Conservation (phyloP, 2,797 vertebrate species). For the Capromys pilorides region DNA sequence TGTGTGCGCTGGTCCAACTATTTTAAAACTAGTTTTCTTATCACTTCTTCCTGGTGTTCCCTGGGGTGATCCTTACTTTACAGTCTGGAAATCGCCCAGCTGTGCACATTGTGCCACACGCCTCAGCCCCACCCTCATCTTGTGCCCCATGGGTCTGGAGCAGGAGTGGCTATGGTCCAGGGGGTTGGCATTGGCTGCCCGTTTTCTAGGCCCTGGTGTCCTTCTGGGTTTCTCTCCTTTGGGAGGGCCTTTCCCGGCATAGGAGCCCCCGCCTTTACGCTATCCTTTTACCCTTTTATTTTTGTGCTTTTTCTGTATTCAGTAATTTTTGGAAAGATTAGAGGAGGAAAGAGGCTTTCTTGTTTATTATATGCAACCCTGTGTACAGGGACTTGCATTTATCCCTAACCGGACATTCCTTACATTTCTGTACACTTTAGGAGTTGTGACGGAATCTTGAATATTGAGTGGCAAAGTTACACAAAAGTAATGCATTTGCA, state of each 20-base stretch:
- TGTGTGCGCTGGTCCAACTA: not conserved
- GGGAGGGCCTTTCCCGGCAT: not conserved
- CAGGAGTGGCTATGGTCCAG: not conserved
- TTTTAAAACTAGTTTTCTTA: not conserved
- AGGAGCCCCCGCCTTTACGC: too few relatives aligned
- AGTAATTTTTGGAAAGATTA: not conserved
- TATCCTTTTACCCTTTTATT: not conserved
- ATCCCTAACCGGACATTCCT: not conserved
- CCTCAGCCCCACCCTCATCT: not conserved
- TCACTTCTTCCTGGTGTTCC: not conserved
- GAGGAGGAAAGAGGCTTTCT: not conserved
- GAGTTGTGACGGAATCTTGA: constrained; percentile 32
- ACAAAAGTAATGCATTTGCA: constrained; percentile 14
- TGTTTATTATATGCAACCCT: not conserved
- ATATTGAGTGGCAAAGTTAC: not conserved
- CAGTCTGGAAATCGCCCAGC: not conserved
- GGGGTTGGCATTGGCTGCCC: not conserved
- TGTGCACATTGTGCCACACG: not conserved
- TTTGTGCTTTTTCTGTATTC: not conserved
- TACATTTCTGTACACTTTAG: not conserved
- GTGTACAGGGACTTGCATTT: not conserved
- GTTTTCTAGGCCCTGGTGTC: rapidly evolving
- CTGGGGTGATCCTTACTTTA: not conserved
- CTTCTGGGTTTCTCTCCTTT: not conserved
- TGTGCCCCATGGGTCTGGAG: not conserved